Percentiles rank a stretch among this genome's conserved stretches.
These are phyloP conservation scores for Entomobrya multifasciata DNA, from an alignment of 2,888 invertebrate species.

Conservation along the genomic window DNA sequence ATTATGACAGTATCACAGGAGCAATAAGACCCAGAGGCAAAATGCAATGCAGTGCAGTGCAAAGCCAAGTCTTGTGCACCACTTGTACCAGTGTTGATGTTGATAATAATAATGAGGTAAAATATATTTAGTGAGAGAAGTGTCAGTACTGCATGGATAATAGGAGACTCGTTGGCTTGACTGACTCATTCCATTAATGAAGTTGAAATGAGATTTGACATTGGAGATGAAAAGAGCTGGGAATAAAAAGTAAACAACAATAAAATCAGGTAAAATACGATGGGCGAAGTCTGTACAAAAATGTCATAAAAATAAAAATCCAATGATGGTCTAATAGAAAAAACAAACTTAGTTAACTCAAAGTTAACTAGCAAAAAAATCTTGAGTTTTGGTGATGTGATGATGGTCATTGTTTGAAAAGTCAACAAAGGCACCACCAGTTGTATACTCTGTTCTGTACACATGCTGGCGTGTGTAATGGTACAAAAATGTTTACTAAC, in stretches of 20 bases:
- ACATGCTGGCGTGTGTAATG: neutral
- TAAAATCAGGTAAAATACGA: constrained; percentile 58
- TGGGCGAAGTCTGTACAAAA: constrained; percentile 64
- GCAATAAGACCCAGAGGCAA: no score
- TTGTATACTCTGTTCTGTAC: neutral
- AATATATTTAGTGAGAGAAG: constrained; percentile 30
- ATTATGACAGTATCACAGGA: constrained; percentile 19
- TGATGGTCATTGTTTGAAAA: neutral
- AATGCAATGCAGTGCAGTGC: neutral
- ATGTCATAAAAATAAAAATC: constrained; percentile 25
- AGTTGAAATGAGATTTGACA: constrained; percentile 61
- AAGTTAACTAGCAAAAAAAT: constrained; percentile 26
- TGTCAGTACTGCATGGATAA: no score
- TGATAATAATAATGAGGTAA: constrained; percentile 9
- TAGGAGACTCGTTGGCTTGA: constrained; percentile 27
- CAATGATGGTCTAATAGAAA: neutral
- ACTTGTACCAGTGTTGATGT: neutral
- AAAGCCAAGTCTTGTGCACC: neutral
- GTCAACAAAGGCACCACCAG: neutral
- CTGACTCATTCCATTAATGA: constrained; percentile 63
- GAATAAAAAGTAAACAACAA: constrained; percentile 32
- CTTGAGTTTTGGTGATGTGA: neutral
- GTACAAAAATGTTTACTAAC: neutral
- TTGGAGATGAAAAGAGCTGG: constrained; percentile 34
- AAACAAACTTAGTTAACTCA: neutral